Evolutionary conservation across 2,113 vertebrate species (phyloP), one percentile per base, ranked within the genome.

Genomic region (Ursus arctos): DNA sequence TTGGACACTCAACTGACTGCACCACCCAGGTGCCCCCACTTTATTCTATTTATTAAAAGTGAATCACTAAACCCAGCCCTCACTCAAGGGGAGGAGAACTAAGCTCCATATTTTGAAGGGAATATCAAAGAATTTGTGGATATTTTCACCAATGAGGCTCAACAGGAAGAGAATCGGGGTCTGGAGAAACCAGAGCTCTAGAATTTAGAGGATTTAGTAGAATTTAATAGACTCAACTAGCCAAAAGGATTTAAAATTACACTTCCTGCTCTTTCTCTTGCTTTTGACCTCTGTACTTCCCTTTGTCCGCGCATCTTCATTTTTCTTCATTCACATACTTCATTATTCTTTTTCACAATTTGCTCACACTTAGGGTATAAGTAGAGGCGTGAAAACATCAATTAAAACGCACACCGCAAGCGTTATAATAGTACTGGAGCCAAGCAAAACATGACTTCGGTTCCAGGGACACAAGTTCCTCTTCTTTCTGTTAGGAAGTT

Each of bases 331-430:
- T 83, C 59, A 91, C 3, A 15, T 24, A 80, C 74, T 86, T 96
- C 19, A 74, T 90, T 80, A 72, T 59, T 96, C 59, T 33, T 91
- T 96, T 92, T 40, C 21, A 93, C 94, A 82, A 83, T 72, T 47
- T 76, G 31, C 11, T 57, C 36, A 57, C 24, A 81, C 33, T 15
- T 16, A 49, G 86, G n/a, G 31, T 65, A 57, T 86, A 93, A 86
- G 51, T 1, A 9, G 43, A 96, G 59, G 53, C 71, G n/a, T 51
- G 26, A 79, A 74, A 95, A 93, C 24, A 92, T 10, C 88, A 22
- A 82, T 93, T 63, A 88, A 86, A 88, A 69, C 22, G 6, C 53
- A 36, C 47, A 72, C 77, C 67, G 0, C 24, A 67, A 76, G 81
- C 33, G 69, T 76, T 26, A 43, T 26, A 36, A 31, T 49, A 47